Base-by-base conservation (phyloP, 2,797 vertebrate genomes). In the Myotis myotis region DNA sequence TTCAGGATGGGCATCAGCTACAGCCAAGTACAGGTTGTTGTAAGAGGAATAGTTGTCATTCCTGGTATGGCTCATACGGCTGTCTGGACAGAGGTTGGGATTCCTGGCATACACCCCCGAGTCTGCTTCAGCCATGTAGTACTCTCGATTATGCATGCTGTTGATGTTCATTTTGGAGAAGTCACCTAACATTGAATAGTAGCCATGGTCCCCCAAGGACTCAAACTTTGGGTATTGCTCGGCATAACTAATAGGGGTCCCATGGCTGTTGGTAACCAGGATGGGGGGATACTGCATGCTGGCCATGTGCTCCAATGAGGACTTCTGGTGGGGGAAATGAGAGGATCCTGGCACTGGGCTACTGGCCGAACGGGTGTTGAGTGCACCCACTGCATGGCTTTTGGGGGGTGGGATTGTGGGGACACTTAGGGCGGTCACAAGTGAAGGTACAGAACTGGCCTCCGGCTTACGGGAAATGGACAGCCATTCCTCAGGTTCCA, bases 241-340 rank as follows among this genome's bases (percentile, higher is more conserved):
- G 62, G 98, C 96, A 97, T 99, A 99, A 78, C 98, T 99, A 85
- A 99, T 98, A 74, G 99, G 99, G 95, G 99, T 98, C 80, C 99
- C 99, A 57, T 99, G 99, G 98, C 99, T 99, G 96, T 99, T 99
- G 78, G 99, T 99, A 97, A 99, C 99, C 98, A 99, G 98, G 97
- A 99, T 99, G n/a, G 99, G 99, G 57, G 99, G 99, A 96, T 99
- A 99, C 95, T 99, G 99, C 97, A 99, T 98, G 96, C 99, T 99
- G 87, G 99, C 99, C 98, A 99, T 99, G 97, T 99, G 99, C 97
- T 99, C 99, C 97, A 99, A 97, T 30, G 98, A 98, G 92, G 99
- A 99, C 97, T 99, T 99, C 98, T 99, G 99, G 97, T 99, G 98
- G n/a, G 99, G 97, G 80, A 99, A 99, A 98, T 99, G 99, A 97